A percentile compares a stretch with the other conserved stretches of the same genome.
Conservation (phyloP, 1,140 invertebrate genomes). For the Heterodera carotae region DNA sequence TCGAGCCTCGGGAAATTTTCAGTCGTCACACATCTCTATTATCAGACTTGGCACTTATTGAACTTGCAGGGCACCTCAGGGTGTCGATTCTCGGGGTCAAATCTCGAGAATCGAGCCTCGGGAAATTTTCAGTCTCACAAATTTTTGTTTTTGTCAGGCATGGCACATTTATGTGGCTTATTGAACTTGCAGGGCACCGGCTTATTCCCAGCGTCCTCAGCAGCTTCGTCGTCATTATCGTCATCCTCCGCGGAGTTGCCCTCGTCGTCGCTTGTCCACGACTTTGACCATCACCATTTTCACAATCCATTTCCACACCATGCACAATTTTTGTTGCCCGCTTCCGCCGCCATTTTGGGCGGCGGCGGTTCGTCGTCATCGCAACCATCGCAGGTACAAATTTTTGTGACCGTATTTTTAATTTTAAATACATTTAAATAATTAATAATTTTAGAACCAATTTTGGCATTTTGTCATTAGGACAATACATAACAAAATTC, state of each 20-base stretch:
- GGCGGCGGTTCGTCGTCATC: too few species aligned
- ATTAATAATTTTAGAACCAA: too few species aligned
- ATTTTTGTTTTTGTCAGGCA: neutral
- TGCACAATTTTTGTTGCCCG: slow-evolving; percentile 16
- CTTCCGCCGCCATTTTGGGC: slow-evolving; percentile 19
- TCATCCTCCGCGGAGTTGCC: neutral
- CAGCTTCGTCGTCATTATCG: slow-evolving; percentile 5
- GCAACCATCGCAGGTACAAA: neutral
- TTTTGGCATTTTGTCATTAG: too few species aligned
- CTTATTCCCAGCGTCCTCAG: slow-evolving; percentile 12
- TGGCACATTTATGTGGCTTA: neutral
- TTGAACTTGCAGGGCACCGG: slow-evolving; percentile 31
- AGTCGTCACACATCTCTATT: too few species aligned
- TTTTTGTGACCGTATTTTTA: too few species aligned
- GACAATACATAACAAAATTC: too few species aligned
- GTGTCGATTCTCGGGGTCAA: too few species aligned
- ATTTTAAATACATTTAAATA: neutral
- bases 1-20: too few species aligned
- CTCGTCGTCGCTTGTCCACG: neutral
- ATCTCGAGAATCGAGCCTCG: too few species aligned
- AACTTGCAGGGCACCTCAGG: too few species aligned
- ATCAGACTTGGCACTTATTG: too few species aligned
- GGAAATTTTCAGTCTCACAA: too few species aligned
- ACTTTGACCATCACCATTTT: slow-evolving; percentile 6
- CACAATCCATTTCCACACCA: neutral